These are phyloP conservation scores for Encarsia formosa DNA, from an alignment of 2,888 invertebrate genomes.

Conservation along the genomic window DNA sequence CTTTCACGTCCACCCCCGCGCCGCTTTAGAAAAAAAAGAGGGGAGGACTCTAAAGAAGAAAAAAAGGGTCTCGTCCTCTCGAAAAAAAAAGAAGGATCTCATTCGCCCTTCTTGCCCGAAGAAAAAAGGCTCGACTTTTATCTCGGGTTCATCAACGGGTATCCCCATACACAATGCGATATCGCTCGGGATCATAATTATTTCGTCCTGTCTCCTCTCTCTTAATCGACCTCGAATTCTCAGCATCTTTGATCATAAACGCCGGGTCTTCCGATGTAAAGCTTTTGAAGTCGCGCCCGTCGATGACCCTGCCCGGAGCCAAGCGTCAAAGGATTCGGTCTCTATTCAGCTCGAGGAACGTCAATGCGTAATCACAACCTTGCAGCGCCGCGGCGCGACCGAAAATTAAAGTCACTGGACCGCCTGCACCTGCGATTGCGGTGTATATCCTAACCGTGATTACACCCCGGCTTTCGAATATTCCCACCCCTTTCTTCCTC, in stretches of 20 bases:
- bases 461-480: not conserved
- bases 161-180: not conserved
- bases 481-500: too few relatives aligned
- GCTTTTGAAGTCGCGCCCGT: conserved; percentile 44
- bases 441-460: not conserved
- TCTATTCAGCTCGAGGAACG: conserved; percentile 11
- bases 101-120: conserved; percentile 6
- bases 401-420: conserved; percentile 20
- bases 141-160: conserved; percentile 19
- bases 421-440: conserved; percentile 19
- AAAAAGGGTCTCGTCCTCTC: not conserved
- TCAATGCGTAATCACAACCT: conserved; percentile 20
- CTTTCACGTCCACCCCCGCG: too few relatives aligned
- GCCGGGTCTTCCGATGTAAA: conserved; percentile 43
- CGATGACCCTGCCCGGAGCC: conserved; percentile 31
- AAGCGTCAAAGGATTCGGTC: conserved; percentile 22
- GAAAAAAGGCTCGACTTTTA: conserved; percentile 17
- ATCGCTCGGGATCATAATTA: conserved; percentile 20
- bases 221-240: conserved; percentile 28
- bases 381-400: not conserved
- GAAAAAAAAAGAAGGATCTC: conserved; percentile 20
- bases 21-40: conserved; percentile 2
- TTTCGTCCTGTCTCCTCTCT: conserved; percentile 33
- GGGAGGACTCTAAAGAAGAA: not conserved
- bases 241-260: conserved; percentile 47